A percentile compares a stretch with the other conserved stretches of the same genome.
Evolutionary conservation across 2,797 vertebrate genomes (phyloP).

Genomic region (Taeniopygia guttata): DNA sequence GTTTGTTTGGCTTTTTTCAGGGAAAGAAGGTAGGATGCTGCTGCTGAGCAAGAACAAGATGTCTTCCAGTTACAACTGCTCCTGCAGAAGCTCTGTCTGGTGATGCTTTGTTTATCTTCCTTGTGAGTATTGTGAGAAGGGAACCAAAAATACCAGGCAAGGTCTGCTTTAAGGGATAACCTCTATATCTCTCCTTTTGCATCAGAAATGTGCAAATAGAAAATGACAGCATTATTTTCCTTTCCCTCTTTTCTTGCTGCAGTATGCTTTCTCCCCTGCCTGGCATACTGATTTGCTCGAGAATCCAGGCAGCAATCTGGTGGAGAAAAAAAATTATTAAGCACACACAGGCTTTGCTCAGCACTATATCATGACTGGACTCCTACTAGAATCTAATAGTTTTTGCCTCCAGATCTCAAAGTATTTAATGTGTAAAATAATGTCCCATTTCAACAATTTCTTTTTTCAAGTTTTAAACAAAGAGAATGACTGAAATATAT

Average conservation of each 20-base stretch:
- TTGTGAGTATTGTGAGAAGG: not conserved
- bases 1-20: not conserved
- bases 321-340: not conserved
- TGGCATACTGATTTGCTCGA: slow-evolving; percentile 14
- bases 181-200: not conserved
- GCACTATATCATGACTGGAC: not conserved
- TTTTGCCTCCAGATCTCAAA: not conserved
- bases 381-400: not conserved
- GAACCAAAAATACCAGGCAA: not conserved
- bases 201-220: not conserved
- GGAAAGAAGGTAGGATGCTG: not conserved
- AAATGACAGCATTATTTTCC: not conserved
- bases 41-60: not conserved
- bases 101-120: not conserved
- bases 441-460: not conserved
- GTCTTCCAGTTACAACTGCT: not conserved
- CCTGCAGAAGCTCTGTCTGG: not conserved
- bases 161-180: not conserved
- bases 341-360: not conserved
- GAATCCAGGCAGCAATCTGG: not conserved
- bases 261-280: not conserved
- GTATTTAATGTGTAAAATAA: not conserved
- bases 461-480: not conserved
- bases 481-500: not conserved
- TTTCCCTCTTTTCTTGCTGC: not conserved